phyloP scores from a whole-genome alignment of 2,888 invertebrate genomes.

The Lepidocyrtinus sp. region DNA sequence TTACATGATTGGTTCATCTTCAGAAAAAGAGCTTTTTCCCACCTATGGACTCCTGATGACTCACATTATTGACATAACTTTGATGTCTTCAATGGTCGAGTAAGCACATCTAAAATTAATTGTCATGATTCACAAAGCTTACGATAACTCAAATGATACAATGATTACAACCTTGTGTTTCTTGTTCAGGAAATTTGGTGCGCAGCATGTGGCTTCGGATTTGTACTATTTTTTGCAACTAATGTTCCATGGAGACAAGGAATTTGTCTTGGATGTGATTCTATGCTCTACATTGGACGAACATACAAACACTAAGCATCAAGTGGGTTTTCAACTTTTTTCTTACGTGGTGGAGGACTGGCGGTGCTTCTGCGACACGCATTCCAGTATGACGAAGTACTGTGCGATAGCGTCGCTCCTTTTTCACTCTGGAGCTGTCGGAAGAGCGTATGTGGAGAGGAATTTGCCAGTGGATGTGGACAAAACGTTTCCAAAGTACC shows the following conservation, averaged over 20 bases:
- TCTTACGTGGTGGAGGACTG: constrained; percentile 35
- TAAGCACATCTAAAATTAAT: constrained; percentile 11
- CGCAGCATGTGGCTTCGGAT: constrained; percentile 20
- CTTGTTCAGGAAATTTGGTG: constrained; percentile 19
- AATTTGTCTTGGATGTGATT: constrained; percentile 49
- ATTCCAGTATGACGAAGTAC: constrained; percentile 23
- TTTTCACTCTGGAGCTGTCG: background rate
- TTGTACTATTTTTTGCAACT: constrained; percentile 41
- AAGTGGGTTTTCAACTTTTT: constrained; percentile 36
- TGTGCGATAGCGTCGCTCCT: constrained; percentile 32
- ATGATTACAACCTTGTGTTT: background rate
- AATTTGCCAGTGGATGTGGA: background rate
- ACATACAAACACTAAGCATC: constrained; percentile 3
- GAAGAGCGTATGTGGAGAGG: background rate
- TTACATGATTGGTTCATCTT: background rate
- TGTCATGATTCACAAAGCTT: too few relatives aligned
- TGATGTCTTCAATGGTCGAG: constrained; percentile 34
- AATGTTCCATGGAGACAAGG: constrained; percentile 37
- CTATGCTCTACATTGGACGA: constrained; percentile 43
- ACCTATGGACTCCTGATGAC: constrained; percentile 41
- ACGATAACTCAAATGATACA: too few relatives aligned
- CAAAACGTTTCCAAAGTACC: constrained; percentile 5
- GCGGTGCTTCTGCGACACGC: background rate
- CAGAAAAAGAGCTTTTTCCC: constrained; percentile 30
- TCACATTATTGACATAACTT: constrained; percentile 35